Percentiles rank a stretch among this genome's conserved stretches.
Conservation (phyloP, 2,888 invertebrate genomes). For the Thecophora atra region DNA sequence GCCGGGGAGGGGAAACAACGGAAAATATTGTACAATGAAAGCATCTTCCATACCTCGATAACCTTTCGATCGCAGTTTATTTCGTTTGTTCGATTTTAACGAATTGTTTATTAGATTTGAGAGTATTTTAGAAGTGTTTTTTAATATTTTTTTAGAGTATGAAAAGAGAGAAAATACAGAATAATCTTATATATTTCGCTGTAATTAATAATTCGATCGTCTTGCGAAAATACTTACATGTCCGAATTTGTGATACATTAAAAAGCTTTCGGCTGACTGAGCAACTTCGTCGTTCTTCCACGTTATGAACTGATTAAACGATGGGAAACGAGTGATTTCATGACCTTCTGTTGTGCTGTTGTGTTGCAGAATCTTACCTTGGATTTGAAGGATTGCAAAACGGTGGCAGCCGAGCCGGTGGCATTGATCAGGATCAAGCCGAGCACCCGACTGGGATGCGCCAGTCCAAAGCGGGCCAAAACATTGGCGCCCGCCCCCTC, state of each 20-base stretch:
- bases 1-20: neutral
- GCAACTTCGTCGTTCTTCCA: constrained; percentile 87
- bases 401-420: constrained; percentile 85
- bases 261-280: constrained; percentile 86
- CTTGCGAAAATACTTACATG: constrained; percentile 75
- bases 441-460: constrained; percentile 79
- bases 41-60: constrained; percentile 33
- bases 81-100: constrained; percentile 10
- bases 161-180: constrained; percentile 37
- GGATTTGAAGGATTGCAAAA: constrained; percentile 85
- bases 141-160: neutral
- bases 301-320: constrained; percentile 73
- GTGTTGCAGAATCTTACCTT: too few species aligned
- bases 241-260: constrained; percentile 91
- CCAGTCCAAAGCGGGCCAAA: constrained; percentile 83
- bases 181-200: constrained; percentile 48
- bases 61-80: constrained; percentile 25
- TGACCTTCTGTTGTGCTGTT: neutral
- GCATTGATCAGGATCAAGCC: constrained; percentile 88
- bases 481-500: constrained; percentile 91
- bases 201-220: constrained; percentile 29
- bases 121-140: neutral
- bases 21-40: neutral
- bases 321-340: neutral
- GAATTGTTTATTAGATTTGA: neutral